Percentiles rank a stretch among this genome's conserved stretches.
phyloP scores from a whole-genome alignment of 2,113 vertebrate species.

The Solenodon paradoxus region DNA sequence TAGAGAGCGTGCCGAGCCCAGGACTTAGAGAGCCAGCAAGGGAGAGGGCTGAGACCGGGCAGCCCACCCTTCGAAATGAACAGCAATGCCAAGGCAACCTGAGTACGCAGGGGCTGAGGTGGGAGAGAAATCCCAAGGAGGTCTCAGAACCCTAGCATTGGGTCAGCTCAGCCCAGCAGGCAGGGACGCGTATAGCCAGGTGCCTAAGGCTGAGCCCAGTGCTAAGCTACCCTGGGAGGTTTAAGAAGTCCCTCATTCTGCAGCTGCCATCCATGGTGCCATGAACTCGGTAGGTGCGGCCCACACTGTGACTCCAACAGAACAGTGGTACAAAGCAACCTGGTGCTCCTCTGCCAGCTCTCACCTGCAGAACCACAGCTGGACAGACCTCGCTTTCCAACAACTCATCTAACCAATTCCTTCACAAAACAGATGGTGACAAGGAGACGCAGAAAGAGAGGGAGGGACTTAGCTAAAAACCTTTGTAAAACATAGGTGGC shows the following conservation, averaged over 20 bases:
- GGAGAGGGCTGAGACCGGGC: background rate
- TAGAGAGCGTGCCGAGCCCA: background rate
- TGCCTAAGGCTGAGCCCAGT: background rate
- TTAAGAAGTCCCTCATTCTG: background rate
- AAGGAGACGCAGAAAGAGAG: background rate
- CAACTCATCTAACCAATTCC: background rate
- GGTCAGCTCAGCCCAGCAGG: background rate
- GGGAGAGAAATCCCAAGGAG: background rate
- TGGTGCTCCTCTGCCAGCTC: background rate
- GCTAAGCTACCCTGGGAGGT: background rate
- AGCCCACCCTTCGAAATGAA: background rate
- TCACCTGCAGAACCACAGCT: constrained; percentile 34
- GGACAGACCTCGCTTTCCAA: background rate
- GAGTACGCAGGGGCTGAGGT: background rate
- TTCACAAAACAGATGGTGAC: background rate
- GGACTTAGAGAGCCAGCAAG: background rate
- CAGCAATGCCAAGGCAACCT: background rate
- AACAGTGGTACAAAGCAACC: background rate
- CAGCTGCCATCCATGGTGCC: background rate
- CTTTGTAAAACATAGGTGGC: background rate
- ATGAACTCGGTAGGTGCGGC: background rate
- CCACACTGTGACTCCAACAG: background rate
- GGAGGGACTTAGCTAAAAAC: constrained; percentile 11
- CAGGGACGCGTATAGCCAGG: background rate
- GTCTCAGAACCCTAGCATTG: background rate